Conservation (phyloP, 2,888 invertebrate genomes). For the Abscondita cerata region DNA sequence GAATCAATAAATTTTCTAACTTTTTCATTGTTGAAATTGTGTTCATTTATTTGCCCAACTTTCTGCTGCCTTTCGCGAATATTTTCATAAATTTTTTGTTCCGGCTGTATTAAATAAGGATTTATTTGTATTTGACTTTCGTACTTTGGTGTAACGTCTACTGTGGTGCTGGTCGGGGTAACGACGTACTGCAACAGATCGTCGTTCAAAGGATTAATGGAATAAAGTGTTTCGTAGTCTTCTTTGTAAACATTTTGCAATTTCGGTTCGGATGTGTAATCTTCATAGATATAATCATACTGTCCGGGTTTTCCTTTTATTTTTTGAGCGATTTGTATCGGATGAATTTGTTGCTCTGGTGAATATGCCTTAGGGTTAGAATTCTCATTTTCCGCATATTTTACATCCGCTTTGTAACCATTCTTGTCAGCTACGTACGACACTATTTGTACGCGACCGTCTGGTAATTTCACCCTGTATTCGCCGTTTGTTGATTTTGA, state of each 20-base stretch:
- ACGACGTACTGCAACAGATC: constrained; percentile 9
- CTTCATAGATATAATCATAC: constrained; percentile 39
- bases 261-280: constrained; percentile 27
- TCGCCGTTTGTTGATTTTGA: constrained; percentile 71
- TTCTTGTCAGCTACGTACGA: constrained; percentile 69
- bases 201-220: constrained; percentile 14
- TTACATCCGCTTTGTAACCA: constrained; percentile 71
- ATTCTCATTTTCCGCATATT: constrained; percentile 58
- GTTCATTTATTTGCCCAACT: constrained; percentile 27
- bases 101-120: constrained; percentile 20
- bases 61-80: constrained; percentile 21
- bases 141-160: constrained; percentile 15
- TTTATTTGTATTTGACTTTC: constrained; percentile 30
- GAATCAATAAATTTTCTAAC: constrained; percentile 43
- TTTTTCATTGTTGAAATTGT: constrained; percentile 28
- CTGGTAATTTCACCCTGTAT: constrained; percentile 72
- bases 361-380: constrained; percentile 22
- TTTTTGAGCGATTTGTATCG: constrained; percentile 29
- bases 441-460: constrained; percentile 66
- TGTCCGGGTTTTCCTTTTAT: constrained; percentile 23
- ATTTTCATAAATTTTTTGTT: constrained; percentile 23
- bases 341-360: constrained; percentile 35
- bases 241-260: constrained; percentile 23
- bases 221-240: constrained; percentile 5
- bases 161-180: background rate